These are phyloP conservation scores for Diadromus collaris DNA, from an alignment of 2,888 invertebrate species.

Conservation along the genomic window DNA sequence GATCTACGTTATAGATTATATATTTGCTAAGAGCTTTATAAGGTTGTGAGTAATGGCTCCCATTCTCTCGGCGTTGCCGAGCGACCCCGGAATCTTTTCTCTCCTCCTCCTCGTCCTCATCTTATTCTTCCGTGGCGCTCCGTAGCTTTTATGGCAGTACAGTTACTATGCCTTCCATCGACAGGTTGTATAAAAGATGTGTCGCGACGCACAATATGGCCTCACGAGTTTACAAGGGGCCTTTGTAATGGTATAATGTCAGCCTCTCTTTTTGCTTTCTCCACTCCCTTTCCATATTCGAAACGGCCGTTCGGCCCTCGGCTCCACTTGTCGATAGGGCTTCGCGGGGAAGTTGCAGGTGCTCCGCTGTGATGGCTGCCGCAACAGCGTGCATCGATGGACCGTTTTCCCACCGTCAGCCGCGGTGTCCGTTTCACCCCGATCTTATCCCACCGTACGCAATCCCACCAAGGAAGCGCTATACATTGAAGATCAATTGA, in stretches of 20 bases:
- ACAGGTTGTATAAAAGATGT: conserved; percentile 43
- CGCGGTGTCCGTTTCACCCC: conserved; percentile 20
- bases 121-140: neutral
- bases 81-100: conserved; percentile 20
- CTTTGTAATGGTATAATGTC: conserved; percentile 16
- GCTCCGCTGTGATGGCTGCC: neutral
- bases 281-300: neutral
- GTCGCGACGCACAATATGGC: conserved; percentile 7
- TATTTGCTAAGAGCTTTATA: conserved; percentile 52
- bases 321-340: neutral
- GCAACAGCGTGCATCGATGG: neutral
- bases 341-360: neutral
- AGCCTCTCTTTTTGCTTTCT: neutral
- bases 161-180: conserved; percentile 12
- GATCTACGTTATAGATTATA: conserved; percentile 43
- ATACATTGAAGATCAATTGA: conserved; percentile 47
- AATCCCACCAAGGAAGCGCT: conserved; percentile 12
- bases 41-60: conserved; percentile 46
- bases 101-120: neutral
- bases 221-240: neutral
- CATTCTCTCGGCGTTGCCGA: conserved; percentile 29
- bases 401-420: neutral
- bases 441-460: conserved; percentile 36
- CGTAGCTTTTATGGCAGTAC: conserved; percentile 26
- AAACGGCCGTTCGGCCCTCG: neutral